A percentile compares a stretch with the other conserved stretches of the same genome.
These are phyloP conservation scores for Telmatherina bonti DNA, from an alignment of 2,797 vertebrate genomes.

Conservation along the genomic window DNA sequence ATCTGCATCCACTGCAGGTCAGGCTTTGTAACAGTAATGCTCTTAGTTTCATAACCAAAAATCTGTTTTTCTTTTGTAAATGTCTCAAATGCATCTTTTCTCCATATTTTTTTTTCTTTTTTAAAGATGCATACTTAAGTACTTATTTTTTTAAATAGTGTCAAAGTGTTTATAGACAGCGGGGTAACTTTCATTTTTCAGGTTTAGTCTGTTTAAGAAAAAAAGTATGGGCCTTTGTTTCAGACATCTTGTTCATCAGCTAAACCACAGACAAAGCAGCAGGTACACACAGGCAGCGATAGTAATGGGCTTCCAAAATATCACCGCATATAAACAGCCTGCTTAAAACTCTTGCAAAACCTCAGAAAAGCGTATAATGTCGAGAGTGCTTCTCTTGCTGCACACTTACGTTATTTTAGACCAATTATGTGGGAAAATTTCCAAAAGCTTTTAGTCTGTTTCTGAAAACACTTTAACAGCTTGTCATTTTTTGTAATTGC, in stretches of 20 bases:
- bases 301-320: not conserved
- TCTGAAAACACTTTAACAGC: not conserved
- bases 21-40: slow-evolving; percentile 17
- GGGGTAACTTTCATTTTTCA: not conserved
- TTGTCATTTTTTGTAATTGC: not conserved
- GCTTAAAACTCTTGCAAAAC: too few species aligned
- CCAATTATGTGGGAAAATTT: not conserved
- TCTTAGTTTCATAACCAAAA: not conserved
- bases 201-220: not conserved
- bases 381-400: not conserved
- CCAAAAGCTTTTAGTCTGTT: not conserved
- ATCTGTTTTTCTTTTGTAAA: not conserved
- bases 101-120: not conserved
- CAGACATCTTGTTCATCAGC: not conserved
- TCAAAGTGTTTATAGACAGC: too few species aligned
- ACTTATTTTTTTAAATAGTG: too few species aligned
- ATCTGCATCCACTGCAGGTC: slow-evolving; percentile 98
- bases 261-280: not conserved
- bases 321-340: too few species aligned
- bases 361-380: too few species aligned
- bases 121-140: too few species aligned
- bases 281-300: not conserved
- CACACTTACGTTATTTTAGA: not conserved
- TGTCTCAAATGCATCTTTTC: not conserved
- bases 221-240: not conserved